These are phyloP conservation scores for Tenthredo notha DNA, from an alignment of 2,888 invertebrate species.

Conservation along the genomic window DNA sequence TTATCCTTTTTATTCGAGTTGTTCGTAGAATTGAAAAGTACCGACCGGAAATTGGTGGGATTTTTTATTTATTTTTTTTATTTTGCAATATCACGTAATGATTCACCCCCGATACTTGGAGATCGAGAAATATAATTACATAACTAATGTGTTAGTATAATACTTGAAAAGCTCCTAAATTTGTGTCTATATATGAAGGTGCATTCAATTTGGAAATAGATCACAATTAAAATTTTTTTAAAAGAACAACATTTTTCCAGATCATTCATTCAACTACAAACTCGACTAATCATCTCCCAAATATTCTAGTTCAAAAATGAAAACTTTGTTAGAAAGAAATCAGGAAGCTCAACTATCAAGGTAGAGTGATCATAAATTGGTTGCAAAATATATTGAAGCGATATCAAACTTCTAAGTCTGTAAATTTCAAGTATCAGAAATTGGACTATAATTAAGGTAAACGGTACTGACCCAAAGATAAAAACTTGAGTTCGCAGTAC, in stretches of 20 bases:
- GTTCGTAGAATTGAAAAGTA: conserved; percentile 14
- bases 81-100: conserved; percentile 19
- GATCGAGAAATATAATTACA: not conserved
- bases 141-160: not conserved
- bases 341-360: not conserved
- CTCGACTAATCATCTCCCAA: not conserved
- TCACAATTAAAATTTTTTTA: not conserved
- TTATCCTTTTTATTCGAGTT: conserved; percentile 43
- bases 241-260: not conserved
- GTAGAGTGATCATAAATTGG: conserved; percentile 5
- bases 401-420: not conserved
- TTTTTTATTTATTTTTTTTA: conserved; percentile 4
- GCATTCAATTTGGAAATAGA: not conserved
- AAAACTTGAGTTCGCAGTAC: not conserved
- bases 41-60: conserved; percentile 40
- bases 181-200: not conserved
- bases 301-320: not conserved
- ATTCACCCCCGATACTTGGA: conserved; percentile 19
- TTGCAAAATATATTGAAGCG: not conserved
- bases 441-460: not conserved
- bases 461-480: not conserved
- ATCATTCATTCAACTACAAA: not conserved
- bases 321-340: not conserved
- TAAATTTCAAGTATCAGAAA: not conserved
- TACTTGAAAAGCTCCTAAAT: not conserved